Base-by-base conservation (phyloP, 2,888 invertebrate genomes). In the Synanthedon tipuliformis region DNA sequence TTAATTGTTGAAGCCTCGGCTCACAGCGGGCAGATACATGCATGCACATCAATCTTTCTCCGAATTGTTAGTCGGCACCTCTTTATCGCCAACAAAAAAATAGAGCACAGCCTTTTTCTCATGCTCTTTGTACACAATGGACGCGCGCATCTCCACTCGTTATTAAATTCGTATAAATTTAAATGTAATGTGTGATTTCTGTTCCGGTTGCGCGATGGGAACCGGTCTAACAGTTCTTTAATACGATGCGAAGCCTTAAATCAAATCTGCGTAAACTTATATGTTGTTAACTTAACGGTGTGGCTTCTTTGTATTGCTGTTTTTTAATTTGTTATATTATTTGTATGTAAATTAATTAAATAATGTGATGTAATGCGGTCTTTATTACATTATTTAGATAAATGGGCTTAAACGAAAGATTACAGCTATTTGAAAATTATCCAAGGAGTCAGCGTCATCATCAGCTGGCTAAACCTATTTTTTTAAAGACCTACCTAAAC, bases 121-220 rank as follows among this genome's bases (percentile, higher is more conserved):
- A 86, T 82, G 82, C 71, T 65, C 76, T 66, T 68, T 64, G 62
- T 60, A 58, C 69, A 70, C 68, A 83, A 85, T 86, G 86, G 84
- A 68, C 58, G 65, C 68, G 75, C 66, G 76, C 81, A 78, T 77
- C 81, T 78, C 34, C 77, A 76, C 81, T 85, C 74, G 81, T 84
- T 86, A 87, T 87, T 87, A 87, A 87, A 87, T 86, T 86, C 86
- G 83, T 83, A 86, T 87, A 84, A 86, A 86, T 86, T 85, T 83
- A 81, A 85, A 80, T 78, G 71, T 85, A 86, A 85, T 85, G 82
- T 87, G 84, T 86, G 86, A 86, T 80, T 83, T 72, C 73, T 73
- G 81, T 81, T 84, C 81, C 82, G 83, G 79, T 79, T 75, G 78
- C 76, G 80, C 75, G 83, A 78, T 85, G 86, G 82, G 85, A 84